These are phyloP conservation scores for Nomada lathburiana DNA, from an alignment of 2,888 invertebrate genomes.

Conservation along the genomic window DNA sequence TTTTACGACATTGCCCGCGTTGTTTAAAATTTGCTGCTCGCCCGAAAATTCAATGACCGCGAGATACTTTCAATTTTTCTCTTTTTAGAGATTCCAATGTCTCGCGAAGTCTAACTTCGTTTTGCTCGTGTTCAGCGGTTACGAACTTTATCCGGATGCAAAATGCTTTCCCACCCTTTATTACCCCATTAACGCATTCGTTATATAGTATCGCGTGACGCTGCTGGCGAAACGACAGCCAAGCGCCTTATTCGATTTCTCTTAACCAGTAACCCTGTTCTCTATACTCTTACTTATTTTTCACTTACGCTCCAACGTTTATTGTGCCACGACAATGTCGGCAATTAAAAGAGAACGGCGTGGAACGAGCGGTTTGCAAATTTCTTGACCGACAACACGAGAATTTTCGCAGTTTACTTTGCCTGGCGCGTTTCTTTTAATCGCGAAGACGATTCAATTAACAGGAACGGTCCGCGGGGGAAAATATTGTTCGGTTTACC, in stretches of 20 bases:
- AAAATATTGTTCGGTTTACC: background rate
- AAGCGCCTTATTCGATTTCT: constrained; percentile 27
- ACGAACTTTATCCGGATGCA: constrained; percentile 5
- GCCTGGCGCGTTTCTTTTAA: background rate
- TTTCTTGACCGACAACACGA: background rate
- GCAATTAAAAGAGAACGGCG: background rate
- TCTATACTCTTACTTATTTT: constrained; percentile 13
- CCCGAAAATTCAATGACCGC: background rate
- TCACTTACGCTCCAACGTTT: background rate
- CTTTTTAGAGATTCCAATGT: no score
- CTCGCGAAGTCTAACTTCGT: background rate
- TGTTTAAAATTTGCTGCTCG: background rate
- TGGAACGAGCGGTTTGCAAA: background rate
- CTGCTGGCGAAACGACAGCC: background rate
- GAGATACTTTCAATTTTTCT: background rate
- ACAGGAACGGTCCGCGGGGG: background rate
- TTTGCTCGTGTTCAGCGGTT: constrained; percentile 3
- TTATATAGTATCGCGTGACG: constrained; percentile 41
- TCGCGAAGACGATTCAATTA: constrained; percentile 1
- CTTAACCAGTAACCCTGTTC: background rate
- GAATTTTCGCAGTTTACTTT: background rate
- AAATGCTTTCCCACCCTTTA: constrained; percentile 22
- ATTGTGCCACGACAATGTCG: background rate
- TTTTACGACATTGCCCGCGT: no score
- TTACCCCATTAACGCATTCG: constrained; percentile 41